Conservation (phyloP, 2,888 invertebrate species). For the Candidula unifasciata region DNA sequence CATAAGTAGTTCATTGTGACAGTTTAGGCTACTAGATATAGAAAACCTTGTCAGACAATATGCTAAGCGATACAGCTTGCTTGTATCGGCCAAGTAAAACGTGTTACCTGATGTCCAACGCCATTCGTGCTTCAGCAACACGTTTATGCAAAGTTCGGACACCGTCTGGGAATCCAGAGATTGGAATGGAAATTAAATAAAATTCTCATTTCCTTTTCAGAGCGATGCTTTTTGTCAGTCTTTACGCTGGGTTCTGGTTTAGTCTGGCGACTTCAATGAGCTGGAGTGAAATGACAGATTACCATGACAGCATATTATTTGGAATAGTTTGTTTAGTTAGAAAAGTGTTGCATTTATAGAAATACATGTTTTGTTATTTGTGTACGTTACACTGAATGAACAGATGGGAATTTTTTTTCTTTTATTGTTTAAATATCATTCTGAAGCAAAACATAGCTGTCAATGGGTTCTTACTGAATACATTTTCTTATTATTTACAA, state of each 20-base stretch:
- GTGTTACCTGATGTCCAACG: slow-evolving; percentile 15
- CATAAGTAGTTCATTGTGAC: too few relatives aligned
- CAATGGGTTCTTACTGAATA: too few relatives aligned
- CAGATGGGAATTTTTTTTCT: too few relatives aligned
- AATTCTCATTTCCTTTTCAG: slow-evolving; percentile 29
- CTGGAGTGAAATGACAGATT: not conserved
- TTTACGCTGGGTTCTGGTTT: not conserved
- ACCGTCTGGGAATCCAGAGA: slow-evolving; percentile 42
- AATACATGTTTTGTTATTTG: too few relatives aligned
- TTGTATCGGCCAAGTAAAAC: not conserved
- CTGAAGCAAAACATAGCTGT: too few relatives aligned
- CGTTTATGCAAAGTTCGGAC: slow-evolving; percentile 38
- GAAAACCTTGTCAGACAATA: not conserved
- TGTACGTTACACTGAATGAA: too few relatives aligned
- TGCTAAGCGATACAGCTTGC: not conserved
- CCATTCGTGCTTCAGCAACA: slow-evolving; percentile 12
- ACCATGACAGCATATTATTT: too few relatives aligned
- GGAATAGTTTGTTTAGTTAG: too few relatives aligned
- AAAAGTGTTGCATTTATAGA: too few relatives aligned
- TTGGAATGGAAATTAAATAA: slow-evolving; percentile 44
- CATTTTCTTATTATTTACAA: too few relatives aligned
- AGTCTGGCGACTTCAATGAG: not conserved
- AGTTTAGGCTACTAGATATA: too few relatives aligned
- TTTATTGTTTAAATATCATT: too few relatives aligned
- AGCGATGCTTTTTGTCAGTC: not conserved